Conservation (phyloP, 2,888 invertebrate genomes). For the Hyposoter didymator region DNA sequence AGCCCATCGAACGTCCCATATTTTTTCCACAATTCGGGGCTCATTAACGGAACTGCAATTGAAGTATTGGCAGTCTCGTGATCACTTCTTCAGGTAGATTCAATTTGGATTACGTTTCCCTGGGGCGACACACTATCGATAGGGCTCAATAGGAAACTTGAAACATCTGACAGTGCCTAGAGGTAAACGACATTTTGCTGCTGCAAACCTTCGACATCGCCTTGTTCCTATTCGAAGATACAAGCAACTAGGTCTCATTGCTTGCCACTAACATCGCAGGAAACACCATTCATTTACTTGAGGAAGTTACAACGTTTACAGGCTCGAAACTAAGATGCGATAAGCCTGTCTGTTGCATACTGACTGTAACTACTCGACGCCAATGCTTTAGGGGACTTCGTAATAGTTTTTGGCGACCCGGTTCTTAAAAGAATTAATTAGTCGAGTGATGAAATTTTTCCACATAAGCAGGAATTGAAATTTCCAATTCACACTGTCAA, state of each 20-base stretch:
- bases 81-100: not conserved
- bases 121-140: not conserved
- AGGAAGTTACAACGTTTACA: slow-evolving; percentile 3
- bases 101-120: not conserved
- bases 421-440: no score
- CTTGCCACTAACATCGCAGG: not conserved
- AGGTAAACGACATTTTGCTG: slow-evolving; percentile 17
- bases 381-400: not conserved
- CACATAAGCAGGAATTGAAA: not conserved
- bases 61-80: not conserved
- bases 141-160: slow-evolving; percentile 16
- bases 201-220: not conserved
- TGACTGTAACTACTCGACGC: not conserved
- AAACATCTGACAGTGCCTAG: slow-evolving; percentile 7
- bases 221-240: not conserved
- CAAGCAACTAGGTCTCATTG: not conserved
- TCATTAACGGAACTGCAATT: not conserved
- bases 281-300: not conserved
- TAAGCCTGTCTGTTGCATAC: not conserved
- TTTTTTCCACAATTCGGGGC: not conserved
- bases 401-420: not conserved
- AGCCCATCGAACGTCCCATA: not conserved
- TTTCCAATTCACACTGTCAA: not conserved
- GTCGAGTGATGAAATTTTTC: not conserved
- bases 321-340: not conserved